These are phyloP conservation scores for Punctoribates punctum DNA, from an alignment of 2,888 invertebrate genomes.

Conservation along the genomic window DNA sequence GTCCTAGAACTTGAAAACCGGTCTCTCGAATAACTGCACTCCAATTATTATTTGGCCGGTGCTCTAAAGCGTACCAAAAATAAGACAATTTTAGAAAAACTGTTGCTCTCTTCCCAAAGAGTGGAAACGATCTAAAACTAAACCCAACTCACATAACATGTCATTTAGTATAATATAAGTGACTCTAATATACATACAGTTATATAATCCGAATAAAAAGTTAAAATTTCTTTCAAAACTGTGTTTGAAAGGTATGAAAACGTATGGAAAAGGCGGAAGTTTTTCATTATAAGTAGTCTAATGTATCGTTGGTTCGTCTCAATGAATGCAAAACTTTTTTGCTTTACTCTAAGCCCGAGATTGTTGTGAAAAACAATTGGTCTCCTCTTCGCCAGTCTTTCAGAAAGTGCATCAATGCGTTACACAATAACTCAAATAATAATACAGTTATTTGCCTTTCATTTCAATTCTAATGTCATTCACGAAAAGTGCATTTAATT, in stretches of 20 bases:
- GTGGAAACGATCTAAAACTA: not conserved
- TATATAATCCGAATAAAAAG: not conserved
- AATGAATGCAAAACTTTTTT: not conserved
- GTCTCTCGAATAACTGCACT: not conserved
- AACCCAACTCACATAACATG: slow-evolving; percentile 15
- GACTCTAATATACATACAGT: slow-evolving; percentile 16
- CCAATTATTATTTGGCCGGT: not conserved
- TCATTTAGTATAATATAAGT: slow-evolving; percentile 12
- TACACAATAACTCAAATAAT: not conserved
- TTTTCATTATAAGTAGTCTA: not conserved
- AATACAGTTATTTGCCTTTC: not conserved
- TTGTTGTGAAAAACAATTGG: not conserved
- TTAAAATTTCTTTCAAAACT: not conserved
- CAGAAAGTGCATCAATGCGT: slow-evolving; percentile 34
- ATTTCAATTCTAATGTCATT: not conserved
- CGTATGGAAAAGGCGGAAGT: not conserved
- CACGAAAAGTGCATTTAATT: not conserved
- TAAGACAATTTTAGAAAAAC: slow-evolving; percentile 11
- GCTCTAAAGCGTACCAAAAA: not conserved
- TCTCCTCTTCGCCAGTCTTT: not conserved
- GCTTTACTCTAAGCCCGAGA: not conserved
- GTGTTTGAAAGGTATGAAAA: not conserved
- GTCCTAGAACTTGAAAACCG: slow-evolving; percentile 37
- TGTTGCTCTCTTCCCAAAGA: not conserved
- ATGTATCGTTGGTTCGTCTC: not conserved